phyloP scores from a whole-genome alignment of 2,797 vertebrate species.

The Rhinatrema bivittatum region DNA sequence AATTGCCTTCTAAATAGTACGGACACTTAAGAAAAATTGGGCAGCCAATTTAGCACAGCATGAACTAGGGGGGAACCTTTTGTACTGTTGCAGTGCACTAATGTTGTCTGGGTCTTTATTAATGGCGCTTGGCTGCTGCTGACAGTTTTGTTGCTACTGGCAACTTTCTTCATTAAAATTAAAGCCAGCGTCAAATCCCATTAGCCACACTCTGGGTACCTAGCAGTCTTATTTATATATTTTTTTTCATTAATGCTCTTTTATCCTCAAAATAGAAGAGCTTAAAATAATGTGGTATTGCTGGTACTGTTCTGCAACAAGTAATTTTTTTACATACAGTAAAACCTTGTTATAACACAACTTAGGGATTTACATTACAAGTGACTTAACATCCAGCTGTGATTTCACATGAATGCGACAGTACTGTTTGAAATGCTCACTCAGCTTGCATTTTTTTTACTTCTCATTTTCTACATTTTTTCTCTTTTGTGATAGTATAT shows the following conservation, averaged over 20 bases:
- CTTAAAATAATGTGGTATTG: too few species aligned
- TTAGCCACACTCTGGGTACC: slow-evolving; percentile 67
- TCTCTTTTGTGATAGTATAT: too few species aligned
- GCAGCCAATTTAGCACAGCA: slow-evolving; percentile 71
- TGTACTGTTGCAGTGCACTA: slow-evolving; percentile 59
- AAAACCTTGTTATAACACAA: too few species aligned
- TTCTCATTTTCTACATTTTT: too few species aligned
- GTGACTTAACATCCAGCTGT: too few species aligned
- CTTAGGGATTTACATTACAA: too few species aligned
- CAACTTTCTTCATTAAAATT: slow-evolving; percentile 83
- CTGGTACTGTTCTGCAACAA: too few species aligned
- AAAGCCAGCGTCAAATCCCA: slow-evolving; percentile 78
- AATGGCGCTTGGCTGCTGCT: slow-evolving; percentile 70
- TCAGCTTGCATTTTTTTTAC: too few species aligned
- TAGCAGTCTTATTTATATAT: slow-evolving; percentile 36
- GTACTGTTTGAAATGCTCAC: too few species aligned
- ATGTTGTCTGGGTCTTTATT: slow-evolving; percentile 69
- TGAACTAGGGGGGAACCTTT: slow-evolving; percentile 64
- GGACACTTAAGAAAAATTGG: slow-evolving; percentile 74
- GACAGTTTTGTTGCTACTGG: slow-evolving; percentile 84
- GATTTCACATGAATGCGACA: too few species aligned
- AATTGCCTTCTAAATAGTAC: slow-evolving; percentile 73
- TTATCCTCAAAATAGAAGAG: slow-evolving; percentile 19
- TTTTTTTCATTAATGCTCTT: slow-evolving; percentile 18
- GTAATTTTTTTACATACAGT: too few species aligned